Percentiles rank a stretch among this genome's conserved stretches.
These are phyloP conservation scores for Euplagia quadripunctaria DNA, from an alignment of 2,888 invertebrate species.

Conservation along the genomic window DNA sequence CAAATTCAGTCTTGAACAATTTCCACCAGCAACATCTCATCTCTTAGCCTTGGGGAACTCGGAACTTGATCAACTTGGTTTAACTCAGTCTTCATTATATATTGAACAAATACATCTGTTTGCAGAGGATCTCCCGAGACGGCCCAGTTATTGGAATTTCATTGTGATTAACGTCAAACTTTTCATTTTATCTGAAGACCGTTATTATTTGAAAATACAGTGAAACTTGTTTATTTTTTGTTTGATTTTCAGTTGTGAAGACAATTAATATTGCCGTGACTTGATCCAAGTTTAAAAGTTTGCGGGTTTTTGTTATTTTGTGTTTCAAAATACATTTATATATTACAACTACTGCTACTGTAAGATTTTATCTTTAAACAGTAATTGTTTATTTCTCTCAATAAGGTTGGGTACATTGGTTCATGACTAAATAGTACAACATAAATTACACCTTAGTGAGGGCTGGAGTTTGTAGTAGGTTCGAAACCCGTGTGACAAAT, in stretches of 20 bases:
- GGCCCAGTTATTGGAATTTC: slow-evolving; percentile 48
- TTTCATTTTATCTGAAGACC: slow-evolving; percentile 44
- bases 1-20: slow-evolving; percentile 49
- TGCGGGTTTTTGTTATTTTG: background rate
- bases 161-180: slow-evolving; percentile 52
- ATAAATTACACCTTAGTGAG: too few relatives aligned
- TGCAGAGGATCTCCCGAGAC: slow-evolving; percentile 46
- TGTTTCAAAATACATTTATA: background rate
- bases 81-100: slow-evolving; percentile 60
- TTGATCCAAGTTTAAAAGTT: slow-evolving; percentile 4
- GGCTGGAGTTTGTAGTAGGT: too few relatives aligned
- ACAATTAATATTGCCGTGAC: slow-evolving; percentile 15
- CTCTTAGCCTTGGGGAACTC: slow-evolving; percentile 42
- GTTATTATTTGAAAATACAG: slow-evolving; percentile 38
- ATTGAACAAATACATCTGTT: slow-evolving; percentile 59
- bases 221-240: slow-evolving; percentile 45
- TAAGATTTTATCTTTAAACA: background rate
- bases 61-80: slow-evolving; percentile 51
- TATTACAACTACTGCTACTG: background rate
- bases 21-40: slow-evolving; percentile 36
- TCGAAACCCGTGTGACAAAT: too few relatives aligned
- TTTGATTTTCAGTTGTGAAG: slow-evolving; percentile 38
- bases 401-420: too few relatives aligned
- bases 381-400: too few relatives aligned
- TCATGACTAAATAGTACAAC: too few relatives aligned